Percentiles rank a stretch among this genome's conserved stretches.
These are phyloP conservation scores for Physeter macrocephalus DNA, from an alignment of 2,113 vertebrate genomes.

Conservation along the genomic window DNA sequence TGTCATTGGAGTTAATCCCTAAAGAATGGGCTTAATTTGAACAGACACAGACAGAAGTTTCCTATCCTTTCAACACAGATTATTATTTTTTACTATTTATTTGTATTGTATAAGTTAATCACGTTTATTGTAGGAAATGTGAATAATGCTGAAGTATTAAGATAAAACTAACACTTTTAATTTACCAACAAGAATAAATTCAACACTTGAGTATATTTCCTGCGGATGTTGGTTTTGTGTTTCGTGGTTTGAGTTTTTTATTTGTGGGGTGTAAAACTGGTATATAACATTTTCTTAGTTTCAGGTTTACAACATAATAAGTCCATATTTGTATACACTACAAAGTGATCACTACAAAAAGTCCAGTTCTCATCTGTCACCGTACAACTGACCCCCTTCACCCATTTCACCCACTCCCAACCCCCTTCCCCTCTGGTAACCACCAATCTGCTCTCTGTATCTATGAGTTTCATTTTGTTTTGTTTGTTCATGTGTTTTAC, in stretches of 20 bases:
- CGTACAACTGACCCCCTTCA: neutral
- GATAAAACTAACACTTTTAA: conserved; percentile 37
- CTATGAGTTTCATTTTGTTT: neutral
- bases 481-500: neutral
- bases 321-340: neutral
- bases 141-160: neutral
- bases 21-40: conserved; percentile 19
- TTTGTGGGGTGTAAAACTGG: neutral
- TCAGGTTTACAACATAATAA: neutral
- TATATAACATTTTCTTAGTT: neutral
- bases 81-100: neutral
- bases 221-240: neutral
- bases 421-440: neutral
- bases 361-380: neutral
- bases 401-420: neutral
- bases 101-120: conserved; percentile 23
- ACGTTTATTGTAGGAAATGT: neutral
- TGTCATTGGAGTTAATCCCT: neutral
- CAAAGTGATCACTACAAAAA: neutral
- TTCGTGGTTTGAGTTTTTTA: neutral
- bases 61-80: neutral
- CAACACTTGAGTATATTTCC: neutral
- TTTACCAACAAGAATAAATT: neutral
- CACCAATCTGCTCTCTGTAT: neutral
- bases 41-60: neutral